These are phyloP conservation scores for Diarsia rubi DNA, from an alignment of 2,888 invertebrate species.

Conservation along the genomic window DNA sequence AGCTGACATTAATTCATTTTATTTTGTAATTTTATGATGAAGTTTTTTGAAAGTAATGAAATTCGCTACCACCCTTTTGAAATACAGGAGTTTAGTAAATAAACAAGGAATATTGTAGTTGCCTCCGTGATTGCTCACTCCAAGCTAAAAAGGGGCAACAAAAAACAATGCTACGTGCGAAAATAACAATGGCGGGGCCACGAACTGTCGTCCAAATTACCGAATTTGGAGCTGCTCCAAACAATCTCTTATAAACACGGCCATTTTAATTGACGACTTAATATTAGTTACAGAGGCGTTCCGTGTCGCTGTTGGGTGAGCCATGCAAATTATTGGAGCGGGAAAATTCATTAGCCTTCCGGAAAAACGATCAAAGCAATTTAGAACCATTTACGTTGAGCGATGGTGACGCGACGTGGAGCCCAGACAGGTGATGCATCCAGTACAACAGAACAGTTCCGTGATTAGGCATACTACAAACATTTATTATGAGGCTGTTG, in stretches of 20 bases:
- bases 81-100: neutral
- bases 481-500: conserved; percentile 39
- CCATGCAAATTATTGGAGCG: conserved; percentile 84
- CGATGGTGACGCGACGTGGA: conserved; percentile 61
- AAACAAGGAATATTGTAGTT: conserved; percentile 21
- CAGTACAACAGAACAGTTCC: conserved; percentile 29
- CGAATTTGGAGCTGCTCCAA: conserved; percentile 59
- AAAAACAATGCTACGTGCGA: conserved; percentile 54
- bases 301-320: conserved; percentile 71
- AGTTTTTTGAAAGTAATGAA: conserved; percentile 8
- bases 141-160: conserved; percentile 35
- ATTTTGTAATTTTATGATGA: conserved; percentile 14
- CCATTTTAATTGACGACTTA: conserved; percentile 73
- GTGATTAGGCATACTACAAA: conserved; percentile 34
- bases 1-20: conserved; percentile 27
- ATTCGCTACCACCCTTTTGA: neutral
- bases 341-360: conserved; percentile 88
- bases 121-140: conserved; percentile 41
- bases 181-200: conserved; percentile 50
- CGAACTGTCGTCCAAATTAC: conserved; percentile 54
- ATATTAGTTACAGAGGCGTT: conserved; percentile 70
- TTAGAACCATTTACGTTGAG: conserved; percentile 82
- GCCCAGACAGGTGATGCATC: conserved; percentile 60
- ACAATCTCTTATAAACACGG: conserved; percentile 58
- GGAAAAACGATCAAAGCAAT: conserved; percentile 90